phyloP scores from a whole-genome alignment of 1,140 invertebrate species.

The Drosophila kepulauana region DNA sequence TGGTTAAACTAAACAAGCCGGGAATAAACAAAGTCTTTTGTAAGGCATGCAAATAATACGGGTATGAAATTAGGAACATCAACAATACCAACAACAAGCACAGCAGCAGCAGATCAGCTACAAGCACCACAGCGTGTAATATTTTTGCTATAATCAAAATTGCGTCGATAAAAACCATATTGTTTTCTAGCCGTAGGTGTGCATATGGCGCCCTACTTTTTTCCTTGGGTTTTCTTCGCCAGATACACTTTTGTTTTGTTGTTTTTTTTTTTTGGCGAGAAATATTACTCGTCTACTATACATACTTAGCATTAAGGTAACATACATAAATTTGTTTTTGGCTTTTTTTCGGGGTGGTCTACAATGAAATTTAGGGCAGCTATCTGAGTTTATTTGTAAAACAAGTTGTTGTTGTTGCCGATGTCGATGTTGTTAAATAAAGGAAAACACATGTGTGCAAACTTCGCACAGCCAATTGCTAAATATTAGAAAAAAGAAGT shows the following conservation, averaged over 20 bases:
- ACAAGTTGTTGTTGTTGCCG: constrained; percentile 59
- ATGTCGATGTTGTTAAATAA: constrained; percentile 53
- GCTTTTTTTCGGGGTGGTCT: constrained; percentile 10
- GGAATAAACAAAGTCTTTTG: constrained; percentile 63
- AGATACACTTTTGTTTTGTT: background rate
- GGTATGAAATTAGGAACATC: constrained; percentile 18
- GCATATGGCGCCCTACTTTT: constrained; percentile 79
- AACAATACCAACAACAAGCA: background rate
- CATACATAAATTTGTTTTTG: constrained; percentile 50
- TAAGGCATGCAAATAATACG: constrained; percentile 45
- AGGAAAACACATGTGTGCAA: constrained; percentile 78
- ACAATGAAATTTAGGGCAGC: constrained; percentile 70
- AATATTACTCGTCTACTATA: background rate
- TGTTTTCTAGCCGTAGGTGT: constrained; percentile 67
- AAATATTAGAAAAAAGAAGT: constrained; percentile 23
- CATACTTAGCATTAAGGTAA: constrained; percentile 48
- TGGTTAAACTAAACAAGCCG: constrained; percentile 59
- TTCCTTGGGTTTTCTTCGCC: constrained; percentile 48
- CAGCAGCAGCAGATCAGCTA: constrained; percentile 9
- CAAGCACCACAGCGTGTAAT: constrained; percentile 71
- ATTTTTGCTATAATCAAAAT: constrained; percentile 79
- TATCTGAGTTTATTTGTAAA: constrained; percentile 79
- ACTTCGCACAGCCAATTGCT: constrained; percentile 52
- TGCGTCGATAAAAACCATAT: constrained; percentile 76
- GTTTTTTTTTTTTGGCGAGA: background rate